phyloP scores from a whole-genome alignment of 1,140 invertebrate species.

The Octopus sinensis region DNA sequence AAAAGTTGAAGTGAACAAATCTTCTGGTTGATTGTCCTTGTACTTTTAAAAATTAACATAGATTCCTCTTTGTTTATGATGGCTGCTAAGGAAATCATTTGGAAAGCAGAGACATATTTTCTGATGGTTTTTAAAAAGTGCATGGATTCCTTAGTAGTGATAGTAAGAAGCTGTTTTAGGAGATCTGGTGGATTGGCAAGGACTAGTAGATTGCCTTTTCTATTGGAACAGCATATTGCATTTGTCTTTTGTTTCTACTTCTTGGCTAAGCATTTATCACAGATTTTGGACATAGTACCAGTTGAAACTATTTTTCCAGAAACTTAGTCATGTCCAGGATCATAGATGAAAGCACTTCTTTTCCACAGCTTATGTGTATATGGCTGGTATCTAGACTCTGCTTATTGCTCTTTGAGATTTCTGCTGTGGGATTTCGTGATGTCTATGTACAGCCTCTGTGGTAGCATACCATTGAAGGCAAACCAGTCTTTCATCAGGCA shows the following conservation, averaged over 20 bases:
- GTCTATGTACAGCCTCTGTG: neutral
- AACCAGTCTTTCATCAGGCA: neutral
- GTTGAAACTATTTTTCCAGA: neutral
- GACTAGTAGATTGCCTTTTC: neutral
- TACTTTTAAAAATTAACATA: neutral
- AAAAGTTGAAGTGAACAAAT: neutral
- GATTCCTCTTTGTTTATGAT: neutral
- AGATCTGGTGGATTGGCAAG: neutral
- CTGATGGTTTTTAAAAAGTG: neutral
- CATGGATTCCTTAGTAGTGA: neutral
- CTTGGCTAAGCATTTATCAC: neutral
- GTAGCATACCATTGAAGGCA: neutral
- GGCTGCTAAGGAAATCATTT: neutral
- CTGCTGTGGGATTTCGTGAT: neutral
- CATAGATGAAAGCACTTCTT: neutral
- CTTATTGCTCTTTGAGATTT: neutral
- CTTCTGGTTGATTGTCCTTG: neutral
- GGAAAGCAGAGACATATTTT: neutral
- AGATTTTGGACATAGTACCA: neutral
- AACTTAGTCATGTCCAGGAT: neutral
- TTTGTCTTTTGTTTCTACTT: neutral
- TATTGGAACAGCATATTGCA: neutral
- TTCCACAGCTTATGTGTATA: neutral
- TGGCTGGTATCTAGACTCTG: neutral
- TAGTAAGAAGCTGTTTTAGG: neutral